phyloP scores from a whole-genome alignment of 2,888 invertebrate species.

The Acronicta aceris region DNA sequence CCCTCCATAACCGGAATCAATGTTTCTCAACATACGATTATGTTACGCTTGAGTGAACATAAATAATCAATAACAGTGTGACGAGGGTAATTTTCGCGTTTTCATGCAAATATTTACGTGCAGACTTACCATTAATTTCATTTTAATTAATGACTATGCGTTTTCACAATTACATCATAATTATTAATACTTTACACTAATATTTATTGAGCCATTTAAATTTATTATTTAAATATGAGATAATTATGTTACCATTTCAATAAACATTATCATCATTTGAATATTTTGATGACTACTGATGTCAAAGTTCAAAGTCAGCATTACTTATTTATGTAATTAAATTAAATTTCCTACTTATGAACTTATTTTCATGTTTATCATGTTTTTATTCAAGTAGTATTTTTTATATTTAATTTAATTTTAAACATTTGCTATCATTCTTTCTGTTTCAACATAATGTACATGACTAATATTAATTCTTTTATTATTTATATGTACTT shows the following conservation, averaged over 20 bases:
- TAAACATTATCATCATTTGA: slow-evolving; percentile 4
- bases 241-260: slow-evolving; percentile 1
- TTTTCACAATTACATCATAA: slow-evolving; percentile 29
- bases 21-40: slow-evolving; percentile 50
- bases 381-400: neutral
- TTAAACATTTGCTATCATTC: neutral
- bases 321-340: slow-evolving; percentile 3
- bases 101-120: slow-evolving; percentile 52
- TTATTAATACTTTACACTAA: slow-evolving; percentile 9
- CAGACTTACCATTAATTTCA: slow-evolving; percentile 31
- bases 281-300: slow-evolving; percentile 9
- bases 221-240: no score
- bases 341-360: neutral
- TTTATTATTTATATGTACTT: slow-evolving; percentile 17
- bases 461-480: slow-evolving; percentile 15
- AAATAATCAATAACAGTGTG: slow-evolving; percentile 68
- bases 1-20: slow-evolving; percentile 51
- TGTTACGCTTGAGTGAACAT: slow-evolving; percentile 63
- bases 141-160: slow-evolving; percentile 21
- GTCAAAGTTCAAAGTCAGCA: slow-evolving; percentile 43
- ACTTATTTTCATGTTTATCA: slow-evolving; percentile 14
- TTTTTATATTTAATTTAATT: slow-evolving; percentile 4
- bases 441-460: slow-evolving; percentile 12
- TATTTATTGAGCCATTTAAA: slow-evolving; percentile 15
- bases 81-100: slow-evolving; percentile 52